phyloP scores from a whole-genome alignment of 2,113 vertebrate genomes.

The Gnathonemus longibarbis region DNA sequence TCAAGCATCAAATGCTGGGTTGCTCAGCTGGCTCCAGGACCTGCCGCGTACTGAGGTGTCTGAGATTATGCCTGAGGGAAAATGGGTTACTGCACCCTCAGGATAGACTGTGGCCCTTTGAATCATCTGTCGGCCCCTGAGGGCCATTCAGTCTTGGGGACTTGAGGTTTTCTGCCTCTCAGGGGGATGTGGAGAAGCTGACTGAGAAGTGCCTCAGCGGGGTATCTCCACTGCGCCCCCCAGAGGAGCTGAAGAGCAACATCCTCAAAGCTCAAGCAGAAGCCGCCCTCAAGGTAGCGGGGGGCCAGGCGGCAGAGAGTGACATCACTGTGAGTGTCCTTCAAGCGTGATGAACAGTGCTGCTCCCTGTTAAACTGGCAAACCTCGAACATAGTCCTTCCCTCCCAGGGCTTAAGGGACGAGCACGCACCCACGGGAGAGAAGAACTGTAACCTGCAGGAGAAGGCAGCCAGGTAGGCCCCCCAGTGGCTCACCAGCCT shows the following conservation, averaged over 20 bases:
- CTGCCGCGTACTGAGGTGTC: neutral
- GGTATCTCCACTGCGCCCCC: constrained; percentile 51
- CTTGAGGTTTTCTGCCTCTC: neutral
- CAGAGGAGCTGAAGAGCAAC: constrained; percentile 87
- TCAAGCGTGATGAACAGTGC: neutral
- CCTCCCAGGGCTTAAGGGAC: constrained; percentile 62
- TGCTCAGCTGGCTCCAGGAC: neutral
- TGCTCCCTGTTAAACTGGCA: neutral
- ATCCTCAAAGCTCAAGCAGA: constrained; percentile 87
- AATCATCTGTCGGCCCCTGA: neutral
- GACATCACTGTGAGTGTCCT: neutral
- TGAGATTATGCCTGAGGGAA: neutral
- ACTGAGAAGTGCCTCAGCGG: constrained; percentile 85
- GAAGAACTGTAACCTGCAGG: constrained; percentile 70
- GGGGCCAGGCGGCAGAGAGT: neutral
- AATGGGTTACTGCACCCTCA: neutral
- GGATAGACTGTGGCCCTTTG: neutral
- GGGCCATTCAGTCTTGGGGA: neutral
- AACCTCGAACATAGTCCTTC: neutral
- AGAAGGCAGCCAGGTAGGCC: constrained; percentile 68
- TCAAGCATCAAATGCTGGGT: neutral
- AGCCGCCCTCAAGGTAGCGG: constrained; percentile 71
- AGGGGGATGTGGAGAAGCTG: constrained; percentile 84
- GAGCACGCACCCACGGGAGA: constrained; percentile 54
- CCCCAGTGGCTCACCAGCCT: neutral